Evolutionary conservation across 1,140 invertebrate genomes (phyloP), one percentile per base, ranked within the genome.

Genomic region (Lordiphosa clarofinis): DNA sequence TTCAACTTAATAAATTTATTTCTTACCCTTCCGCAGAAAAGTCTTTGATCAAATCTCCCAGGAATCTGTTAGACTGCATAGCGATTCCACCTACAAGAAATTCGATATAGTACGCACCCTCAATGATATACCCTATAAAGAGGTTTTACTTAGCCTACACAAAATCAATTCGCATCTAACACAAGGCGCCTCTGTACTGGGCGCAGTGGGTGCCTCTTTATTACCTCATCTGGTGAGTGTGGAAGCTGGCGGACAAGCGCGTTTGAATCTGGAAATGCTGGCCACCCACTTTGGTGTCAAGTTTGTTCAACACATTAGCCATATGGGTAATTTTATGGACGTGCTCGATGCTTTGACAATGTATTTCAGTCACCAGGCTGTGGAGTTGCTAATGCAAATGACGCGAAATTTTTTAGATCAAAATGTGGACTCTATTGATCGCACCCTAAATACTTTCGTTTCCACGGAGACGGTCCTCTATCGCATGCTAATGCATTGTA

Each of bases 61-160:
- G 19, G 79, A 84, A 10, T 43, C 78, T 4, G 9, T 9, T 9
- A 82, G 73, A 39, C 44, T 82, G 2, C 76, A 82, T 12, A 31
- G 10, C 31, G 11, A 8, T n/a, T 15, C 21, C 11, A 15, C 43
- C 5, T 9, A n/a, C 43, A 59, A 12, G 3, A 82, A 71, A 39
- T 69, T 75, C 6, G 86, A 88, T 52, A 74, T 87, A 50, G 53
- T 88, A 19, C 86, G 86, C 24, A 59, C 74, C 6, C 61, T 88
- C 3, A 87, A 88, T 43, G 76, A 87, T 44, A 87, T 88, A 43
- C 86, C 86, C 0, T 63, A 75, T 1, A 87, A 71, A 47, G 86
- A 87, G 37, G 44, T 52, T 1, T 43, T 87, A 7, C 58, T 72
- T 3, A 70, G 49, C 11, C 37, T 87, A 13, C 76, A 84, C 46